A percentile compares a stretch with the other conserved stretches of the same genome.
phyloP scores from a whole-genome alignment of 2,797 vertebrate species.

The Pitangus sulphuratus region DNA sequence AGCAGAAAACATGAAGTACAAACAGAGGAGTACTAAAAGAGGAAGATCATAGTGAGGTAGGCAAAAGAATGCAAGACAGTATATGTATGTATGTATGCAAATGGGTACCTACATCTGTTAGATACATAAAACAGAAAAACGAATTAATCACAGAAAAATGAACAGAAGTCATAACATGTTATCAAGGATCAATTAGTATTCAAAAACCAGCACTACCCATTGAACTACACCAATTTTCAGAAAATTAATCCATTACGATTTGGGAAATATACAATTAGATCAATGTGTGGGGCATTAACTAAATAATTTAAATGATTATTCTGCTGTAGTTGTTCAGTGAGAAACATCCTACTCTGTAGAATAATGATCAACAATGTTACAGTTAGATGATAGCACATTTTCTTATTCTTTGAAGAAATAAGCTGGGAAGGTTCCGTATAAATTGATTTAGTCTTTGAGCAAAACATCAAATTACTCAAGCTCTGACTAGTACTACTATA shows the following conservation, averaged over 20 bases:
- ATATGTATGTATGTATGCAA: neutral
- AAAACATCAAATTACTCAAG: neutral
- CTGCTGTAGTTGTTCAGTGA: neutral
- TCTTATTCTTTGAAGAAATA: neutral
- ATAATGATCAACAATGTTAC: neutral
- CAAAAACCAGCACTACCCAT: neutral
- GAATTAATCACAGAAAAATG: neutral
- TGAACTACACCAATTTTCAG: neutral
- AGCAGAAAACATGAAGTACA: neutral
- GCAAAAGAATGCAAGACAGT: neutral
- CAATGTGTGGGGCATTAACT: neutral
- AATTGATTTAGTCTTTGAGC: neutral
- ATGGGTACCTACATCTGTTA: neutral
- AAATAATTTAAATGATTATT: neutral
- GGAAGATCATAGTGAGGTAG: neutral
- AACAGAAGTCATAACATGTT: neutral
- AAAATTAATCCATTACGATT: neutral
- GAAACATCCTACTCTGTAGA: neutral
- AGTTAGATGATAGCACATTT: neutral
- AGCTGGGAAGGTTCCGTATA: neutral
- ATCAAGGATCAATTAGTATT: neutral
- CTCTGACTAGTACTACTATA: neutral
- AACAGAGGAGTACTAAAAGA: neutral
- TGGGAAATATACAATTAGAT: neutral
- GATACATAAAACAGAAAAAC: neutral